A percentile compares a stretch with the other conserved stretches of the same genome.
Evolutionary conservation across 2,888 invertebrate species (phyloP).

Genomic region (Onthophagus sagittarius): DNA sequence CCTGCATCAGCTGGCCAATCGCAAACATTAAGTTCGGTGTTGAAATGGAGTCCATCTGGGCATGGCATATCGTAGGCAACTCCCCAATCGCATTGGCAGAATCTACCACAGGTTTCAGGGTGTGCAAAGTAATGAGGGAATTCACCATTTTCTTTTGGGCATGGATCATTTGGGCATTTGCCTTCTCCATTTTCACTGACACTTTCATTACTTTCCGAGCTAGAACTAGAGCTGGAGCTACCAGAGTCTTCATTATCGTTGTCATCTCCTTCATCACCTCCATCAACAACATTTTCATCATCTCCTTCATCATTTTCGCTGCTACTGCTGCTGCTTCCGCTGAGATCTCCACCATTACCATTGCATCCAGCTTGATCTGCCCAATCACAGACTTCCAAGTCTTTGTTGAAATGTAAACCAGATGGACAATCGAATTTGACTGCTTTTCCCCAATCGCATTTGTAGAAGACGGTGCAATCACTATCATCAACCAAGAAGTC

Average conservation of each 20-base stretch:
- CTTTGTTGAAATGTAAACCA: no score
- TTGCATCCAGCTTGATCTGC: no score
- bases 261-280: not conserved
- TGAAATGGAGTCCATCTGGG: slow-evolving; percentile 3
- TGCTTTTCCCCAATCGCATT: no score
- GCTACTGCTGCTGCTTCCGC: not conserved
- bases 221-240: not conserved
- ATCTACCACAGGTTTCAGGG: not conserved
- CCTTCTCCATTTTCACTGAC: no score
- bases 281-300: not conserved
- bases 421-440: no score
- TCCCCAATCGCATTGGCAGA: slow-evolving; percentile 11
- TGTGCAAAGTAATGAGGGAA: not conserved
- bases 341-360: not conserved
- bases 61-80: slow-evolving; percentile 1
- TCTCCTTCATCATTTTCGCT: not conserved
- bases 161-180: not conserved
- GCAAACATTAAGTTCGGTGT: slow-evolving; percentile 8
- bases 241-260: not conserved
- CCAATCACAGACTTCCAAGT: no score
- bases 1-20: slow-evolving; percentile 7
- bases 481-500: no score
- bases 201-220: not conserved
- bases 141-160: not conserved
- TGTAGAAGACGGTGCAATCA: no score